A percentile compares a stretch with the other conserved stretches of the same genome.
Evolutionary conservation across 2,797 vertebrate species (phyloP).

Genomic region (Epinephelus coioides): DNA sequence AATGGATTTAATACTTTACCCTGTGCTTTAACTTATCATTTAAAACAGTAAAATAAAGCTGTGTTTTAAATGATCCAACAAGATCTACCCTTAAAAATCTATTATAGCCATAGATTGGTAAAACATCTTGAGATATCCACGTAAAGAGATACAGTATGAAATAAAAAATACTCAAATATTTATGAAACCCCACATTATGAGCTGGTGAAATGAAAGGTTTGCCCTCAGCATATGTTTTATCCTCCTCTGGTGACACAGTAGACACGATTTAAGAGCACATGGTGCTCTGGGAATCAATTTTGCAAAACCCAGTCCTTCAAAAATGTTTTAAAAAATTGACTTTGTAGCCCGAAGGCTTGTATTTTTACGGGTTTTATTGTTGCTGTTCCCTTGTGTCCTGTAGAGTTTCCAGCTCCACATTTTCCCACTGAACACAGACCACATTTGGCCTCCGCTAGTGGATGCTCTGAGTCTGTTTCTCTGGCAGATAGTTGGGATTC

Average conservation of each 20-base stretch:
- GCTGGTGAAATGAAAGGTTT: slow-evolving; percentile 30
- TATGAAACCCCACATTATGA: slow-evolving; percentile 15
- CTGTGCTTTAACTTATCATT: background rate
- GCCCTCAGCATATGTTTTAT: slow-evolving; percentile 35
- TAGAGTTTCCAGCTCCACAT: slow-evolving; percentile 67
- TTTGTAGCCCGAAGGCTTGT: slow-evolving; percentile 45
- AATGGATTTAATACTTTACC: background rate
- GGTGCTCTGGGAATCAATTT: slow-evolving; percentile 47
- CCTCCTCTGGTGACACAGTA: slow-evolving; percentile 24
- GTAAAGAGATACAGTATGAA: slow-evolving; percentile 5
- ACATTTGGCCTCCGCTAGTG: slow-evolving; percentile 68
- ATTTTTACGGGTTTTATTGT: slow-evolving; percentile 59
- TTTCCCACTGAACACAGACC: slow-evolving; percentile 76
- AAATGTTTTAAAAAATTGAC: slow-evolving; percentile 42
- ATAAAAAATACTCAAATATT: background rate
- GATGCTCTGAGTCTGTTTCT: slow-evolving; percentile 65
- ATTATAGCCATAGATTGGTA: background rate
- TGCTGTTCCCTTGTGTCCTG: slow-evolving; percentile 67
- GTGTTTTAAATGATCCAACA: slow-evolving; percentile 1
- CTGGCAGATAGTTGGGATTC: slow-evolving; percentile 81
- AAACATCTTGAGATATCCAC: background rate
- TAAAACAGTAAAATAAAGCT: background rate
- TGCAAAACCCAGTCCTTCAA: slow-evolving; percentile 44
- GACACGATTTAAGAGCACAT: slow-evolving; percentile 41
- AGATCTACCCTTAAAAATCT: background rate